These are phyloP conservation scores for Lamproptera curius DNA, from an alignment of 2,888 invertebrate species.

Conservation along the genomic window DNA sequence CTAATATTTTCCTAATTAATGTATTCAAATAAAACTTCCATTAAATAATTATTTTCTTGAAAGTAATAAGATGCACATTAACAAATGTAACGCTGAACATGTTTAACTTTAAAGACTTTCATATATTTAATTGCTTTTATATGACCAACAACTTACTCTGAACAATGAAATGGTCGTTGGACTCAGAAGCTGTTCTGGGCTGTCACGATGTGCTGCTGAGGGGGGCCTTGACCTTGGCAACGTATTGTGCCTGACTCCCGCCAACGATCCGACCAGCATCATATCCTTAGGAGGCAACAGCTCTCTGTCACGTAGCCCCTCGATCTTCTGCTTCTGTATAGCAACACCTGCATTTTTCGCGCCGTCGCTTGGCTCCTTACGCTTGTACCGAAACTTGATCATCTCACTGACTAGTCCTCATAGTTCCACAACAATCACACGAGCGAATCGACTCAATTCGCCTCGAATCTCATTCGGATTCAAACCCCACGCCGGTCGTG, in stretches of 20 bases:
- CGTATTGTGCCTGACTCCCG: constrained; percentile 66
- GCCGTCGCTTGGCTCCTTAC: constrained; percentile 71
- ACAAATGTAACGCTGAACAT: too few relatives aligned
- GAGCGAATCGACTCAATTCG: constrained; percentile 36
- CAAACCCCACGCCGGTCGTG: constrained; percentile 45
- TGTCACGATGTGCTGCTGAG: constrained; percentile 46
- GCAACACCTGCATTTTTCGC: constrained; percentile 46
- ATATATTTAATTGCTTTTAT: too few relatives aligned
- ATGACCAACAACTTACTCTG: constrained; percentile 61
- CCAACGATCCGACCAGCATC: constrained; percentile 57
- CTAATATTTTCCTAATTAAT: too few relatives aligned
- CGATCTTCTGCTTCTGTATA: constrained; percentile 71
- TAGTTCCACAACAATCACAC: constrained; percentile 44
- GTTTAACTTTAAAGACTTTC: too few relatives aligned
- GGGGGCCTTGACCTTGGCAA: constrained; percentile 62
- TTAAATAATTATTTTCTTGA: too few relatives aligned
- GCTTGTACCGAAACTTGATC: constrained; percentile 83
- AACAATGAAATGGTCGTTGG: constrained; percentile 61
- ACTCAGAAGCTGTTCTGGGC: constrained; percentile 44
- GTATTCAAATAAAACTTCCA: too few relatives aligned
- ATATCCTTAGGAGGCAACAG: constrained; percentile 68
- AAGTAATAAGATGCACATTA: too few relatives aligned
- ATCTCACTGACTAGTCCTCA: constrained; percentile 66
- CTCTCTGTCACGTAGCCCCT: constrained; percentile 62
- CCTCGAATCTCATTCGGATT: constrained; percentile 41